Evolutionary conservation across 37 sponge, comb jelly and placozoan species (phyloP).

Genomic region (Aplysina aerophoba): DNA sequence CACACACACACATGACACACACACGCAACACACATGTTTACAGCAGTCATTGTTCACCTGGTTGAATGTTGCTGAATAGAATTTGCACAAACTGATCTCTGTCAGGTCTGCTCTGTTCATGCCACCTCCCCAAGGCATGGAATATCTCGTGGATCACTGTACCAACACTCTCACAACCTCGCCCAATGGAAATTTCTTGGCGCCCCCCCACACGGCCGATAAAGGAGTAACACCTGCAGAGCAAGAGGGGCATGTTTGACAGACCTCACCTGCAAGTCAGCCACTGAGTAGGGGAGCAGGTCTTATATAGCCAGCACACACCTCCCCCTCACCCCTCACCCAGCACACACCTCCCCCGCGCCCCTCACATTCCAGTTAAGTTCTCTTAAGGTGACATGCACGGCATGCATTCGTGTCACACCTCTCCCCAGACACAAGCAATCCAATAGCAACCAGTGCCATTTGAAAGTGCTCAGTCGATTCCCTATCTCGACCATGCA

Average conservation of each 20-base stretch:
- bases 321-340: conserved; percentile 10
- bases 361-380: neutral
- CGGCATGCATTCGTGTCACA: too few species aligned
- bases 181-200: conserved; percentile 79
- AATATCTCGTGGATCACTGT: conserved; percentile 84
- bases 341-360: neutral
- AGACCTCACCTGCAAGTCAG: neutral
- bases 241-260: neutral
- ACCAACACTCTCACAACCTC: conserved; percentile 72
- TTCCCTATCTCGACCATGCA: too few species aligned
- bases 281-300: too few species aligned
- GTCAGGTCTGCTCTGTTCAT: conserved; percentile 89
- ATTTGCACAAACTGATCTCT: conserved; percentile 69
- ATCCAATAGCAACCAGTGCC: too few species aligned
- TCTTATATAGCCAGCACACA: too few species aligned
- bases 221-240: conserved; percentile 71
- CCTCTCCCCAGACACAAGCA: too few species aligned
- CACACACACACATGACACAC: too few species aligned
- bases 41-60: too few species aligned
- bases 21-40: too few species aligned
- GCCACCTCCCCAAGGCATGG: conserved; percentile 79
- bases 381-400: too few species aligned
- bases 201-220: conserved; percentile 67
- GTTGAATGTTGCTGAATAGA: conserved; percentile 44
- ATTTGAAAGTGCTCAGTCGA: too few species aligned